These are phyloP conservation scores for Pollenia griseotomentosa DNA, from an alignment of 2,888 invertebrate species.

Conservation along the genomic window DNA sequence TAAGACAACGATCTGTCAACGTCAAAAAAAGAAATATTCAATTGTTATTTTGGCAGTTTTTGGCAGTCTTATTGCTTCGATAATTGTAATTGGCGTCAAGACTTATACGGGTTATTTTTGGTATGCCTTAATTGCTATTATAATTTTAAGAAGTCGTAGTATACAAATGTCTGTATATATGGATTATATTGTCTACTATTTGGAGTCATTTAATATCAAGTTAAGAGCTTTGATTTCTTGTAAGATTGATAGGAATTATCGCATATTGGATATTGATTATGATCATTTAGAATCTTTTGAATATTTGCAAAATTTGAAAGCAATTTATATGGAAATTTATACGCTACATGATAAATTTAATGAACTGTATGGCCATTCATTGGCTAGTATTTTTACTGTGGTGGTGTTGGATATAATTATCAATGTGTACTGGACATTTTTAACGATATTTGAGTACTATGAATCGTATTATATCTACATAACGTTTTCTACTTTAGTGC, in stretches of 20 bases:
- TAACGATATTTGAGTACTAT: conserved; percentile 75
- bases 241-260: conserved; percentile 62
- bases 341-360: conserved; percentile 75
- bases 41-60: conserved; percentile 20
- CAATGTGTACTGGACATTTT: conserved; percentile 78
- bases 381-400: conserved; percentile 76
- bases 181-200: conserved; percentile 74
- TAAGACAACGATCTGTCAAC: conserved; percentile 37
- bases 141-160: conserved; percentile 69
- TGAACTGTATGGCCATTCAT: conserved; percentile 77
- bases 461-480: conserved; percentile 71
- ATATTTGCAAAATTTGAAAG: conserved; percentile 76
- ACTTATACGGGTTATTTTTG: conserved; percentile 69
- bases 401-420: conserved; percentile 77
- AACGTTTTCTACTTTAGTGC: conserved; percentile 69
- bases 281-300: conserved; percentile 77
- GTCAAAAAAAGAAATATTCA: conserved; percentile 61
- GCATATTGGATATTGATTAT: conserved; percentile 75
- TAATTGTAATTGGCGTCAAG: conserved; percentile 41
- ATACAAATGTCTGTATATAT: conserved; percentile 66
- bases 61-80: conserved; percentile 57
- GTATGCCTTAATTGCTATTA: conserved; percentile 61
- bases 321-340: conserved; percentile 77
- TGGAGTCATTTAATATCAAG: conserved; percentile 74
- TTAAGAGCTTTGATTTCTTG: conserved; percentile 74